Evolutionary conservation across 2,888 invertebrate species (phyloP), one percentile per base, ranked within the genome.

Genomic region (Apodemia hepburni): DNA sequence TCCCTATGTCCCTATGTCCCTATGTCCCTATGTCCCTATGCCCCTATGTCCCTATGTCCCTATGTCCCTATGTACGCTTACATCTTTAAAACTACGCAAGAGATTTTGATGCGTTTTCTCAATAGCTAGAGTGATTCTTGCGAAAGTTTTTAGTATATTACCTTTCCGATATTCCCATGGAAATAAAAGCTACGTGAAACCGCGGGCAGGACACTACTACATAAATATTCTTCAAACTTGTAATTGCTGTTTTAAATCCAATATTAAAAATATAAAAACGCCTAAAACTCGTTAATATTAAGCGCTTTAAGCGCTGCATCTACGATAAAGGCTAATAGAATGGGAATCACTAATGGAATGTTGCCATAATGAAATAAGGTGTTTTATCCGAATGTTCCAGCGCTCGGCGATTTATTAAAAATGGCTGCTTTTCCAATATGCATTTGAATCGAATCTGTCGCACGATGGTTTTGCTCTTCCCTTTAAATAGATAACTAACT

Each of bases 341-440:
- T 87, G 79, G 86, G 83, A 88, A 87, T 87, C 88, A 87, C 85
- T 87, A 89, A 89, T 88, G 88, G 88, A 85, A 83, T 77, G 79
- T 75, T 78, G 78, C 75, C 76, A 78, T 88, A 89, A 89, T 87
- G 87, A 88, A 89, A 88, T 87, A 85, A 88, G 84, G 82, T 83
- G 78, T 85, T 85, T 77, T 80, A 76, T 76, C 84, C 84, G 82
- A 81, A 73, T 77, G 54, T 57, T 58, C 78, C 78, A 79, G 80
- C 79, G 75, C 68, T 63, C 60, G 71, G 74, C 80, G 85, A 85
- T 87, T 87, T 83, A 83, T 85, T 83, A 77, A 81, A 83, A 84
- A 81, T 75, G 80, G 75, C 75, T 75, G 74, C 76, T 81, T 84
- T 81, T 79, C 85, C 85, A 88, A 87, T 85, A 87, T 85, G 85